Evolutionary conservation across 2,113 vertebrate species (phyloP), one percentile per base, ranked within the genome.

Genomic region (Saguinus imperator): DNA sequence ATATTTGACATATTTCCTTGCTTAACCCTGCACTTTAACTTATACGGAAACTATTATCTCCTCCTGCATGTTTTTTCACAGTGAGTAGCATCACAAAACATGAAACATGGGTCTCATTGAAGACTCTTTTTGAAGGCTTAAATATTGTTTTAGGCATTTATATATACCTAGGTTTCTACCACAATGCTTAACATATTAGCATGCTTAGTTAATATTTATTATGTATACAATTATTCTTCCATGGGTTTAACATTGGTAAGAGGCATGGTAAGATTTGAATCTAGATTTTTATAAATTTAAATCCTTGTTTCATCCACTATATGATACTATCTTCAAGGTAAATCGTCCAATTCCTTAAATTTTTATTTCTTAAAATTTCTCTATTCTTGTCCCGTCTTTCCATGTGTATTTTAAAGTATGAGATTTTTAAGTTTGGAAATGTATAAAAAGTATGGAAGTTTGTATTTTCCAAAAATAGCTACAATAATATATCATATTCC

Each of bases 221-320:
- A 68, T 91, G 2, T 70, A 27, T 66, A 88, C 37, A 80, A 35
- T 61, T 88, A 82, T 37, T 89, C 89, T 92, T 79, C 29, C 61
- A 50, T 92, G 32, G 5, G 32, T 84, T 80, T 86, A 94, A 94
- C 94, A 92, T 92, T 79, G 18, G 21, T 96, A 87, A 83, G 70
- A 88, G n/a, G 1, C 89, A 23, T 90, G 55, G 86, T 50, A 90
- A 27, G n/a, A 89, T 70, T 90, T 23, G 21, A 92, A 89, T 66
- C 5, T 32, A 94, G 21, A 76, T 37, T 89, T 91, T 73, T 64
- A 77, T 91, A 4, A 83, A 75, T 80, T 89, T 23, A 86, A 75
- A 94, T 81, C 29, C 37, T 82, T 92, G 6, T 83, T 95, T 87
- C 40, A 37, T 52, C 18, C 5, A 77, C 20, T 61, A 43, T 1